Percentiles rank a stretch among this genome's conserved stretches.
Conservation (phyloP, 2,113 vertebrate genomes). For the Emydura subglobosa region DNA sequence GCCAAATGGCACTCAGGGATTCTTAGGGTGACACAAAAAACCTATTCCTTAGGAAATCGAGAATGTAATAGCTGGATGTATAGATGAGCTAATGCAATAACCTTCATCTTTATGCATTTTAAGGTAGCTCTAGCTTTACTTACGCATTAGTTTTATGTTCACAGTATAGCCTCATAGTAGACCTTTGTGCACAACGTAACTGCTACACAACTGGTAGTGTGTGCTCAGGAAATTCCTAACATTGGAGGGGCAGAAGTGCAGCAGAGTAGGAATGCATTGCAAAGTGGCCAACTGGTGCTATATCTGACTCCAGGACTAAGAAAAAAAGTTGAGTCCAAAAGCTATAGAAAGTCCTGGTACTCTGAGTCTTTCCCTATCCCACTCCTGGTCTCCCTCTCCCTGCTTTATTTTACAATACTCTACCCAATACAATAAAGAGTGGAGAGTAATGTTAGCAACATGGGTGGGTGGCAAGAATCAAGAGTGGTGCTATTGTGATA, state of each 20-base stretch:
- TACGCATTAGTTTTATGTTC: too few relatives aligned
- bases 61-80: too few relatives aligned
- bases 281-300: background rate
- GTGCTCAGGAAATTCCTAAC: background rate
- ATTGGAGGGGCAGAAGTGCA: background rate
- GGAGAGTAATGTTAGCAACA: background rate
- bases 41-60: too few relatives aligned
- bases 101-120: too few relatives aligned
- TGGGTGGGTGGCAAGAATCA: background rate
- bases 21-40: too few relatives aligned
- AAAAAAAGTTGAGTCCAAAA: background rate
- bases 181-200: background rate
- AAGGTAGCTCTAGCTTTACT: too few relatives aligned
- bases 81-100: too few relatives aligned
- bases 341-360: too few relatives aligned
- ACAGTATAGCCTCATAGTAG: background rate
- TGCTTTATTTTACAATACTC: background rate
- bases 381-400: background rate
- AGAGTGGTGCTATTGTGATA: rapidly evolving
- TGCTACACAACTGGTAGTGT: background rate
- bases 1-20: too few relatives aligned
- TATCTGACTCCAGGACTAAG: background rate
- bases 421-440: background rate
- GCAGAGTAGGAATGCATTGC: background rate
- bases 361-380: too few relatives aligned